Conservation (phyloP, 2,113 vertebrate genomes). For the Phainopepla nitens region DNA sequence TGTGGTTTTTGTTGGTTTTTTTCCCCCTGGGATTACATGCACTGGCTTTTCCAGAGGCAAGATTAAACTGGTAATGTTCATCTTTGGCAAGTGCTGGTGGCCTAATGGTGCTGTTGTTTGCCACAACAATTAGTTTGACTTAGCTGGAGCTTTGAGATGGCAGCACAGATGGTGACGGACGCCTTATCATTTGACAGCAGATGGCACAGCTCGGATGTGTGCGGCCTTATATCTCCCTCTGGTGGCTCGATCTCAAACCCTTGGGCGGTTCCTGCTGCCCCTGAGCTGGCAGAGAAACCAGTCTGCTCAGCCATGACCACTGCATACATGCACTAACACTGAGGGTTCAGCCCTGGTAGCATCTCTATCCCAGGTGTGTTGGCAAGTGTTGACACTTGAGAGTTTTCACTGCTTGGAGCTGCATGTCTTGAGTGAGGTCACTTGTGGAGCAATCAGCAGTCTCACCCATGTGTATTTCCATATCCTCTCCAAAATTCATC, state of each 20-base stretch:
- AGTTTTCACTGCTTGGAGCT: background rate
- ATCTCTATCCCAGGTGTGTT: fast-evolving
- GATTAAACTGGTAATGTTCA: background rate
- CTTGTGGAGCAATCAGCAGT: background rate
- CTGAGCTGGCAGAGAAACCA: background rate
- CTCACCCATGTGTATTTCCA: background rate
- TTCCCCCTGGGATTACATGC: background rate
- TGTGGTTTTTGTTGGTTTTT: background rate
- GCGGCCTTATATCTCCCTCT: conserved; percentile 7
- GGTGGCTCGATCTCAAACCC: background rate
- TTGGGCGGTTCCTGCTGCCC: fast-evolving
- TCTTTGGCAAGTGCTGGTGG: background rate
- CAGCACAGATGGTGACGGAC: fast-evolving
- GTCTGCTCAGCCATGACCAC: background rate
- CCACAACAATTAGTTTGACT: background rate
- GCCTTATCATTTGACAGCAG: fast-evolving
- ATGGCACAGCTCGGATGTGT: background rate
- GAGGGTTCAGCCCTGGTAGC: background rate
- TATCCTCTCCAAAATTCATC: background rate
- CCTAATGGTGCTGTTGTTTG: background rate
- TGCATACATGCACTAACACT: too few species aligned
- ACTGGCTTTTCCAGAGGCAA: background rate
- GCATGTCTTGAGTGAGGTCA: fast-evolving
- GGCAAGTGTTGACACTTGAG: background rate
- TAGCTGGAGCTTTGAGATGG: background rate